Evolutionary conservation across 2,888 invertebrate genomes (phyloP).

Genomic region (Prenolepis imparis): DNA sequence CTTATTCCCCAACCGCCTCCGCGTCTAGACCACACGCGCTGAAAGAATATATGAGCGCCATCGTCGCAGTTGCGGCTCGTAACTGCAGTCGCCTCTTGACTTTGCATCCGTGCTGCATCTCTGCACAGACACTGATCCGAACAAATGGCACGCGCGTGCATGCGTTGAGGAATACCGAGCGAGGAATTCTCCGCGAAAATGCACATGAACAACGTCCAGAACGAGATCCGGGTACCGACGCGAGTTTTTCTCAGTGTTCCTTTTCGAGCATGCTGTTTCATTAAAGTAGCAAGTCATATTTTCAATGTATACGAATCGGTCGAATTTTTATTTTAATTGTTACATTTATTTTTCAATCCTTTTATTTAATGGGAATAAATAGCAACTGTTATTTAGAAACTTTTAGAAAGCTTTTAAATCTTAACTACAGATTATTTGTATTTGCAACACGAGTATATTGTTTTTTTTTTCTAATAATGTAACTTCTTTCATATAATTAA

Average conservation of each 20-base stretch:
- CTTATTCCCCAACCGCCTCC: neutral
- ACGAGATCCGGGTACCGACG: conserved; percentile 61
- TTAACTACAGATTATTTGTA: neutral
- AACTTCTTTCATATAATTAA: neutral
- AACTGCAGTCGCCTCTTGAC: conserved; percentile 69
- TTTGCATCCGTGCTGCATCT: conserved; percentile 69
- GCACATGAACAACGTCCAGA: conserved; percentile 70
- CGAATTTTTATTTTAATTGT: conserved; percentile 22
- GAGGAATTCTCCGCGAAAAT: conserved; percentile 66
- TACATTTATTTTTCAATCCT: neutral
- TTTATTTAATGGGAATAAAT: conserved; percentile 4
- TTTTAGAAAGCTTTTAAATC: neutral
- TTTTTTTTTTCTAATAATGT: neutral
- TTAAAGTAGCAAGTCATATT: conserved; percentile 37
- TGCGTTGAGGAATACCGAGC: conserved; percentile 68
- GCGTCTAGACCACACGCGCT: conserved; percentile 60
- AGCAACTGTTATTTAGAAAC: conserved; percentile 9
- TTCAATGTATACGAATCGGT: conserved; percentile 29
- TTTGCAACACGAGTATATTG: neutral
- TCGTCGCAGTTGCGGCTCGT: conserved; percentile 61
- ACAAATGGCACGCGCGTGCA: conserved; percentile 75
- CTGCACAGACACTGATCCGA: conserved; percentile 63
- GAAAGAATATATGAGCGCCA: conserved; percentile 60
- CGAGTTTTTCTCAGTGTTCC: conserved; percentile 57
- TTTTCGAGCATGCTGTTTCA: conserved; percentile 54